A percentile compares a stretch with the other conserved stretches of the same genome.
phyloP scores from a whole-genome alignment of 2,888 invertebrate genomes.

The Ellobium chinense region DNA sequence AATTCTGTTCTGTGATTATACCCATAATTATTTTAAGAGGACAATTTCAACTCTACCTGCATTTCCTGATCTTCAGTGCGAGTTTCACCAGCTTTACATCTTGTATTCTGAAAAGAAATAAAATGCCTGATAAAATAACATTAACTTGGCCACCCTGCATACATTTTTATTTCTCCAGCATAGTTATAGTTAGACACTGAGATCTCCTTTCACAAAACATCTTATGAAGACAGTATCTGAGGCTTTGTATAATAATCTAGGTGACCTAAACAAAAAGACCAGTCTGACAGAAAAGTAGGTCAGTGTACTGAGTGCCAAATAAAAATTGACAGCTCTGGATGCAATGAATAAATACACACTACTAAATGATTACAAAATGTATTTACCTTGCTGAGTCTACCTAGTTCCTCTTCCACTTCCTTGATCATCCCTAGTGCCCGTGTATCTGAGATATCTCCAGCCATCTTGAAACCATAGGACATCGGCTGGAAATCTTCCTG shows the following conservation, averaged over 20 bases:
- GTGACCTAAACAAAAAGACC: background rate
- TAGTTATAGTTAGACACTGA: too few species aligned
- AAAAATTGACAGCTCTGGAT: background rate
- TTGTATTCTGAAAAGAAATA: constrained; percentile 76
- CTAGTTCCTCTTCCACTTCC: constrained; percentile 92
- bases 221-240: background rate
- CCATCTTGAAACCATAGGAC: constrained; percentile 92
- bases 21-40: too few species aligned
- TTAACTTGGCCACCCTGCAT: too few species aligned
- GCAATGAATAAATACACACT: constrained; percentile 2
- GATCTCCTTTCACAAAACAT: too few species aligned
- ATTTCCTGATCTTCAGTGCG: constrained; percentile 78
- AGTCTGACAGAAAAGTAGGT: background rate
- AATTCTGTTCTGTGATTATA: too few species aligned
- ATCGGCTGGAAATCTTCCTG: constrained; percentile 97
- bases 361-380: too few species aligned
- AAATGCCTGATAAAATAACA: too few species aligned
- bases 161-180: too few species aligned
- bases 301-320: background rate
- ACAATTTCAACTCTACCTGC: constrained; percentile 73
- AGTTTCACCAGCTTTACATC: constrained; percentile 77
- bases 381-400: constrained; percentile 70
- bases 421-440: constrained; percentile 90
- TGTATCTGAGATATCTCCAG: constrained; percentile 89
- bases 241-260: background rate